phyloP scores from a whole-genome alignment of 2,113 vertebrate genomes.

The Burhinus oedicnemus region DNA sequence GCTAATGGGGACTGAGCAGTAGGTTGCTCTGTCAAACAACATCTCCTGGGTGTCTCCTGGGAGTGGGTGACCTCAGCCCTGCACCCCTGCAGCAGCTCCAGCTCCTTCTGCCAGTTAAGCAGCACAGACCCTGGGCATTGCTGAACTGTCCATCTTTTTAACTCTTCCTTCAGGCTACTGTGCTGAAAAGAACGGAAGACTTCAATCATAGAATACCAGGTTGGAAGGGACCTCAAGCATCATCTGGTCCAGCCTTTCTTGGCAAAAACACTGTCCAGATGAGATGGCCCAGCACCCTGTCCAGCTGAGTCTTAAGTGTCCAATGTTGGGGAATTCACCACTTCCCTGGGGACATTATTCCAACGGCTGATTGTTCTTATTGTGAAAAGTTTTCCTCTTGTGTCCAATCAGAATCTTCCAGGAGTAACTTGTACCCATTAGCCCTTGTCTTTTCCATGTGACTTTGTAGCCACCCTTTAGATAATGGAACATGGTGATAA shows the following conservation, averaged over 20 bases:
- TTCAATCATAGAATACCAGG: not conserved
- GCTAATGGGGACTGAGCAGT: not conserved
- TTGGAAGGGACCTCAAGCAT: not conserved
- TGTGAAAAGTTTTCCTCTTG: not conserved
- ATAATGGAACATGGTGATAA: not conserved
- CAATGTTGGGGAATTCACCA: not conserved
- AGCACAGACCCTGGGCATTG: not conserved
- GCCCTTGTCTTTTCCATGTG: not conserved
- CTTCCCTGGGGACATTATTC: not conserved
- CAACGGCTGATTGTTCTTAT: not conserved
- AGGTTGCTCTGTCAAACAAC: not conserved
- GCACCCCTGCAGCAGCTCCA: not conserved
- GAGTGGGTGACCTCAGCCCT: rapidly evolving
- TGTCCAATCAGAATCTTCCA: not conserved
- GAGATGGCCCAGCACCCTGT: not conserved
- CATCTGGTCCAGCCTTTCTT: not conserved
- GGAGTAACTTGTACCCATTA: not conserved
- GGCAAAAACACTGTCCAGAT: not conserved
- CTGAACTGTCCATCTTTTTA: not conserved
- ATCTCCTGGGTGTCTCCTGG: not conserved
- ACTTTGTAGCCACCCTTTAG: not conserved
- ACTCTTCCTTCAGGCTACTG: not conserved
- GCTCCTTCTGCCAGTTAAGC: not conserved
- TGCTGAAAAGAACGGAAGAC: not conserved
- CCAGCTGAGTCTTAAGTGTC: not conserved